Evolutionary conservation across 2,113 vertebrate species (phyloP).

Genomic region (Platysternon megacephalum): DNA sequence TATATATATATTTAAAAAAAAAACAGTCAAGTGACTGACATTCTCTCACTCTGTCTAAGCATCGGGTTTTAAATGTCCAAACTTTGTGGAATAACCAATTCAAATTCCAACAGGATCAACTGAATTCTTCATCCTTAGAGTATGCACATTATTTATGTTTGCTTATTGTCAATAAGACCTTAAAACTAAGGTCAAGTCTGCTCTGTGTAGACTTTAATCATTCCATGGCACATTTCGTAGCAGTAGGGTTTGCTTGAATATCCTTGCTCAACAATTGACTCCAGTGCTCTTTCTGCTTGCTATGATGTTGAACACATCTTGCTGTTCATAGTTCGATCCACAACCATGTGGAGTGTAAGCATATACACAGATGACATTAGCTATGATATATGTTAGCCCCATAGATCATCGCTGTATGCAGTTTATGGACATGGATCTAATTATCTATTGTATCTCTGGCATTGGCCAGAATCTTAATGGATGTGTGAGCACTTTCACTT

Average conservation of each 20-base stretch:
- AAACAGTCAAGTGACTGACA: background rate
- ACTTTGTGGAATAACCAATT: background rate
- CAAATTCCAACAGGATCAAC: background rate
- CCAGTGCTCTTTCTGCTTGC: background rate
- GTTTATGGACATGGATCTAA: background rate
- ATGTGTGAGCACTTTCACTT: accelerated
- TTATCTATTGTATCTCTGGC: background rate
- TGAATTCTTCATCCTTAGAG: background rate
- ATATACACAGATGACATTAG: background rate
- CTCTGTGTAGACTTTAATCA: background rate
- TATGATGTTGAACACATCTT: background rate
- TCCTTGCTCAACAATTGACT: background rate
- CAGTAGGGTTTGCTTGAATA: background rate
- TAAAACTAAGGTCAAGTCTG: accelerated
- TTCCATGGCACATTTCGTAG: background rate
- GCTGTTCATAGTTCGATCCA: background rate
- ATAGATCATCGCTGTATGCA: background rate
- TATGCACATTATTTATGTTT: background rate
- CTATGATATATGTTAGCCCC: background rate
- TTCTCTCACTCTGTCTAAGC: background rate
- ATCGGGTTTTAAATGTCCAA: background rate
- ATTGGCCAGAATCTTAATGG: background rate
- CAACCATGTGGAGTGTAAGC: background rate
- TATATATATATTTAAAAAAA: background rate
- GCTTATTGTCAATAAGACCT: background rate